Percentiles rank a stretch among this genome's conserved stretches.
Evolutionary conservation across 2,113 vertebrate genomes (phyloP).

Genomic region (Equus przewalskii): DNA sequence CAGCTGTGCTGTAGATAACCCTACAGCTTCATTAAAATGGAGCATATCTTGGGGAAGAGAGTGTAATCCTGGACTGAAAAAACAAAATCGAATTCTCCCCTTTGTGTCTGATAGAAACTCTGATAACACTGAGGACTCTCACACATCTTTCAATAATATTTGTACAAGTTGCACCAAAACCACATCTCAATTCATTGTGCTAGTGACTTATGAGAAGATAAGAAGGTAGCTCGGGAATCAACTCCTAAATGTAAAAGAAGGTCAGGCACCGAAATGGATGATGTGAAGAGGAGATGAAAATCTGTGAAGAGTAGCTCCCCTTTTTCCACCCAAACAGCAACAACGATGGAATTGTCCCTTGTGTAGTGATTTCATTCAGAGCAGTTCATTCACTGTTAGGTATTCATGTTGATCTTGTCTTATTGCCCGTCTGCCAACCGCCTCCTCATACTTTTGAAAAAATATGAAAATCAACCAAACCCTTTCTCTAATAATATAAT

Average conservation of each 20-base stretch:
- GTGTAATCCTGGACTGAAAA: background rate
- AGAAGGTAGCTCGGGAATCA: background rate
- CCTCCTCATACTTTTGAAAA: background rate
- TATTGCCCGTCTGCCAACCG: background rate
- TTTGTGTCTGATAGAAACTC: background rate
- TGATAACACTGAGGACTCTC: background rate
- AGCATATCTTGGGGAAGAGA: background rate
- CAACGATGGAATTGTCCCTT: background rate
- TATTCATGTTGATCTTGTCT: background rate
- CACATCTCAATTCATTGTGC: background rate
- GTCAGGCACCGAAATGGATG: background rate
- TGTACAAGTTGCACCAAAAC: background rate
- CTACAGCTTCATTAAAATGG: slow-evolving; percentile 31
- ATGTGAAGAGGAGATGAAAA: background rate
- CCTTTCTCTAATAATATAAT: background rate
- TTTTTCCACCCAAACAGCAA: background rate
- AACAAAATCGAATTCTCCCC: background rate
- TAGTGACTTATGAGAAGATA: background rate
- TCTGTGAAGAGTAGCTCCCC: background rate
- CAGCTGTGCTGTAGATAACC: background rate
- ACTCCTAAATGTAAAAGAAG: background rate
- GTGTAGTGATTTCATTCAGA: background rate
- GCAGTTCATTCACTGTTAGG: background rate
- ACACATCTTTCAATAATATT: background rate
- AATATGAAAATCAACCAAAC: background rate